A percentile compares a stretch with the other conserved stretches of the same genome.
Evolutionary conservation across 2,113 vertebrate genomes (phyloP).

Genomic region (Engraulis encrasicolus): DNA sequence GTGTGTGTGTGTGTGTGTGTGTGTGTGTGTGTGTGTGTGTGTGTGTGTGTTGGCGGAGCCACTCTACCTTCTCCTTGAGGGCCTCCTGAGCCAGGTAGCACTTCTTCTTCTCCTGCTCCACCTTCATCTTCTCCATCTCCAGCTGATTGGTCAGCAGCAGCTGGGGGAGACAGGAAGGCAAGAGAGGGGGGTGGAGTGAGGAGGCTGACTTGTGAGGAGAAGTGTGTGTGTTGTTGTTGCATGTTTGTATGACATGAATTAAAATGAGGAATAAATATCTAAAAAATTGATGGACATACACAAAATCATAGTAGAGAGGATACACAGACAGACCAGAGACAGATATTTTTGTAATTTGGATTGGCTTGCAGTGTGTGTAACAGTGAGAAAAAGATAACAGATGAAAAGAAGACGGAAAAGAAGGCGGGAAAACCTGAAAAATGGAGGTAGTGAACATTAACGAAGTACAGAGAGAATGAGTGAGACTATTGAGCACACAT

Average conservation of each 20-base stretch:
- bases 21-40: too few species aligned
- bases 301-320: too few species aligned
- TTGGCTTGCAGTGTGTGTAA: too few species aligned
- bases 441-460: too few species aligned
- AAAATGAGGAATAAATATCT: not conserved
- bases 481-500: too few species aligned
- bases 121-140: constrained; percentile 98
- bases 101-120: constrained; percentile 97
- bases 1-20: too few species aligned
- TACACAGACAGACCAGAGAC: not conserved
- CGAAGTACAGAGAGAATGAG: too few species aligned
- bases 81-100: constrained; percentile 89
- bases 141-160: constrained; percentile 86
- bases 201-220: not conserved
- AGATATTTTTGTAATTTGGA: not conserved
- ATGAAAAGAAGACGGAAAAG: too few species aligned
- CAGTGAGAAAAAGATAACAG: too few species aligned
- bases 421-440: too few species aligned
- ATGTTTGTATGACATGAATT: not conserved
- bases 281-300: too few species aligned
- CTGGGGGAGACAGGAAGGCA: constrained; percentile 60
- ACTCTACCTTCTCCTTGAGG: constrained; percentile 89
- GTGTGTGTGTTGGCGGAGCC: too few species aligned
- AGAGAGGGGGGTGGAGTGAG: not conserved
- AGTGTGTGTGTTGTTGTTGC: not conserved